Evolutionary conservation across 2,113 vertebrate genomes (phyloP), one percentile per base, ranked within the genome.

Genomic region (Callocephalon fimbriatum): DNA sequence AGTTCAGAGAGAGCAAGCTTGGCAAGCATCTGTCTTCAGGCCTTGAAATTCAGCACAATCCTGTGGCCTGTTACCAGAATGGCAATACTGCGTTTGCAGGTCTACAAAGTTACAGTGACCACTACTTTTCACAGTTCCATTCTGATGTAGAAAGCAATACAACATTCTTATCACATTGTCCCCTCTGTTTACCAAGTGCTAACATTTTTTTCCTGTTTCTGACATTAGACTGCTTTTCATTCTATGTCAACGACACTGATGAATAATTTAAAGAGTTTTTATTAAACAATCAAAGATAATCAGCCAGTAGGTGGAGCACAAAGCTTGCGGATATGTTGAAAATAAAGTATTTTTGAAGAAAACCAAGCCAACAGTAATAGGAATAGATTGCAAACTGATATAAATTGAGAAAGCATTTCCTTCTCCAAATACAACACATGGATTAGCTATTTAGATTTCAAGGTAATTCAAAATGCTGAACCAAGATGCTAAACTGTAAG

Each of bases 241-340:
- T 88, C 13, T 70, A 25, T 50, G 40, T 31, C 26, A 67, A 31
- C 12, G 78, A 17, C 68, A 56, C 5, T 53, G 21, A 67, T 37
- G 12, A 84, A 74, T 63, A 45, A 84, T 78, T 90, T 50, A 53
- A 62, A 83, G 44, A 17, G 25, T 3, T 86, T 72, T 71, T 59
- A 50, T 75, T 76, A 93, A 93, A 68, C 61, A 82, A 78, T 56
- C 76, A 85, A 3, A 62, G 81, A 61, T 83, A 79, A 85, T 48
- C 77, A 91, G 74, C 94, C 95, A 96, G 93, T 18, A 97, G 95
- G 67, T 93, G 96, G 95, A 93, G 96, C 87, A 96, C 74, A 92
- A 91, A 73, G 66, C 92, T 83, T 79, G 62, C 62, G 22, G 31
- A 32, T 68, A 66, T 37, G 16, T 67, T 56, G 50, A 84, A 92